Base-by-base conservation (phyloP, 2,888 invertebrate species). In the Cosmia pyralina region DNA sequence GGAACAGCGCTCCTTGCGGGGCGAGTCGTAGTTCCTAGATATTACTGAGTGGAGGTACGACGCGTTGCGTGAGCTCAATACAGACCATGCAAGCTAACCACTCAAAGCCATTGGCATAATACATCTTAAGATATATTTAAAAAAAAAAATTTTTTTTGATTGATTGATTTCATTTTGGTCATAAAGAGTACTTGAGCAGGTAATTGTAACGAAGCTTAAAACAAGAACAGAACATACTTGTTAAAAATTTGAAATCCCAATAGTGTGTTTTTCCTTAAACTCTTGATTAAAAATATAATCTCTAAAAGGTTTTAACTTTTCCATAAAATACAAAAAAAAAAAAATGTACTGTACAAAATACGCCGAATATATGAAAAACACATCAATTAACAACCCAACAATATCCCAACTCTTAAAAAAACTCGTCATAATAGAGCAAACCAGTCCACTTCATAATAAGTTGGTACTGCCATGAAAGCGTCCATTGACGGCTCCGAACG, bases 401-500 rank as follows among this genome's bases (percentile, higher is more conserved):
- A 69, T 57, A 57, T 11, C 11, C 13, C 11, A 64, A 64, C 66
- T 68, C 28, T 15, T 58, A 28, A 55, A 68, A 62, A 74, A 74
- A 71, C 63, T 76, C 11, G 62, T 46, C 58, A 44, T 75, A 74
- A 44, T 75, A 74, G 65, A 72, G 58, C 44, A 75, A 83, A 87
- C 79, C 71, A 64, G 85, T 75, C 67, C 60, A 64, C 78, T 77
- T 71, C 64, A 74, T 50, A 77, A 71, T 74, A 64, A 69, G 77
- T 72, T 68, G 63, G 66, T 62, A 50, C 69, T 72, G 66, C 77
- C 71, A 87, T 76, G 90, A 90, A 90, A 91, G 90, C 87, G 86
- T 82, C 77, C 85, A 87, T 85, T 85, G 86, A 86, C 80, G 77
- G 72, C 69, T 71, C n/a, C 13, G 68, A 64, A 64, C 81, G 88